Conservation (phyloP, 2,888 invertebrate genomes). For the Hermaeophaga mercurialis region DNA sequence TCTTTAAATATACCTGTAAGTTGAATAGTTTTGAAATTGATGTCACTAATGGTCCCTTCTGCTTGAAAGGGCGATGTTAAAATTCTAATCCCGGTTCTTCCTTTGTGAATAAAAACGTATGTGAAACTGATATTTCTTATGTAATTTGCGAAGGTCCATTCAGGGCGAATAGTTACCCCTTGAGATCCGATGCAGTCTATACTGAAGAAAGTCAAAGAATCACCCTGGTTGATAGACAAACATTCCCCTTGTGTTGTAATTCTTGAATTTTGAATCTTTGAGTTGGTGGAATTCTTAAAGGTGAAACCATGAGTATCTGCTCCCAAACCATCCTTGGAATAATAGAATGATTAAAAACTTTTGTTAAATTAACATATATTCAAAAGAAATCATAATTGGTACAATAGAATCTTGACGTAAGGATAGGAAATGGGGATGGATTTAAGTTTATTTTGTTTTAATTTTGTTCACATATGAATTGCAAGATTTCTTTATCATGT, state of each 20-base stretch:
- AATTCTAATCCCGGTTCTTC: constrained; percentile 4
- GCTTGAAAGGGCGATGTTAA: constrained; percentile 15
- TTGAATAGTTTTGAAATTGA: constrained; percentile 2
- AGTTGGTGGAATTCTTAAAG: neutral
- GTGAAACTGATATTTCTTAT: constrained; percentile 2
- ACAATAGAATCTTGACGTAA: no score
- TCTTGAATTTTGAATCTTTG: neutral
- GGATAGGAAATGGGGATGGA: no score
- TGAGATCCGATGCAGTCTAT: constrained; percentile 11
- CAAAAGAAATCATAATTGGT: no score
- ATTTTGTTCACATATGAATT: no score
- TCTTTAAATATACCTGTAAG: constrained; percentile 9
- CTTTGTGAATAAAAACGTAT: neutral
- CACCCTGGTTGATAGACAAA: constrained; percentile 5
- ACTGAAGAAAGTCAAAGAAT: neutral
- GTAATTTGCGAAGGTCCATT: constrained; percentile 5
- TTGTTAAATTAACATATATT: no score
- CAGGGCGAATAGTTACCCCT: constrained; percentile 10
- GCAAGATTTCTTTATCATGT: no score
- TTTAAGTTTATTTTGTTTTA: no score
- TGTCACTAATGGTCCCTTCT: neutral
- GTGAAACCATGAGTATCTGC: constrained; percentile 17
- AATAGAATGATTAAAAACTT: neutral
- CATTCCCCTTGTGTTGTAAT: constrained; percentile 11
- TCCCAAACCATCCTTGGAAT: constrained; percentile 4